phyloP scores from a whole-genome alignment of 1,140 invertebrate genomes.

The Microplitis mediator region DNA sequence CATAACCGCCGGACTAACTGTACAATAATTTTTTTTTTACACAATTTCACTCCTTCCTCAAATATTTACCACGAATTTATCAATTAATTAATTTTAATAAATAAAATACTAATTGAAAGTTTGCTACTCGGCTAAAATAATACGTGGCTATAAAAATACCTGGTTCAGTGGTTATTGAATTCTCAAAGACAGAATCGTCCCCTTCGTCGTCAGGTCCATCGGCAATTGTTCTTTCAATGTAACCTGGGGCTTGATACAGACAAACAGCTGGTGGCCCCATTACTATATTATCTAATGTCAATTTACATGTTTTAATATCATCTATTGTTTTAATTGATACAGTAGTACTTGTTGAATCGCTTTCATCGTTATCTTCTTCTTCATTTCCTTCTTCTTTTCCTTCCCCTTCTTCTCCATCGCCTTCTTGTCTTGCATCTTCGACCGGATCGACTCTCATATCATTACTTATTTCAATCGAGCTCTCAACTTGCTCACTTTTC shows the following conservation, averaged over 20 bases:
- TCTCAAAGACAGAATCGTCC: slow-evolving; percentile 58
- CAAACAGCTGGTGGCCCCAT: slow-evolving; percentile 10
- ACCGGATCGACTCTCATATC: too few species aligned
- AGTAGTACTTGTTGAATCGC: neutral
- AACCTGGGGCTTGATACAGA: slow-evolving; percentile 42
- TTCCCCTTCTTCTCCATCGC: neutral
- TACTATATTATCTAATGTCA: neutral
- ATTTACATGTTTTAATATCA: neutral
- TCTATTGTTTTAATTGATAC: neutral
- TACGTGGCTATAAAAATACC: slow-evolving; percentile 2
- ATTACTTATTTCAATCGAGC: too few species aligned
- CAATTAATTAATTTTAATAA: too few species aligned
- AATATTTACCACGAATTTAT: too few species aligned
- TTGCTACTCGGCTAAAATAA: too few species aligned
- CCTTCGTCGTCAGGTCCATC: slow-evolving; percentile 54
- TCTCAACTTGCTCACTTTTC: too few species aligned
- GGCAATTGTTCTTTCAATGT: slow-evolving; percentile 50
- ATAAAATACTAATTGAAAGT: too few species aligned
- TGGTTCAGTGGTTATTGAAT: slow-evolving; percentile 28
- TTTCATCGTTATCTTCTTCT: neutral
- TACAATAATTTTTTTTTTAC: neutral
- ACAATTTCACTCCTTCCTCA: neutral
- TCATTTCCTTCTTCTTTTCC: neutral
- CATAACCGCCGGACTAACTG: neutral
- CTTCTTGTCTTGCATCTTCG: too few species aligned